A percentile compares a stretch with the other conserved stretches of the same genome.
phyloP scores from a whole-genome alignment of 2,888 invertebrate genomes.

The Chaitophorus viminalis region DNA sequence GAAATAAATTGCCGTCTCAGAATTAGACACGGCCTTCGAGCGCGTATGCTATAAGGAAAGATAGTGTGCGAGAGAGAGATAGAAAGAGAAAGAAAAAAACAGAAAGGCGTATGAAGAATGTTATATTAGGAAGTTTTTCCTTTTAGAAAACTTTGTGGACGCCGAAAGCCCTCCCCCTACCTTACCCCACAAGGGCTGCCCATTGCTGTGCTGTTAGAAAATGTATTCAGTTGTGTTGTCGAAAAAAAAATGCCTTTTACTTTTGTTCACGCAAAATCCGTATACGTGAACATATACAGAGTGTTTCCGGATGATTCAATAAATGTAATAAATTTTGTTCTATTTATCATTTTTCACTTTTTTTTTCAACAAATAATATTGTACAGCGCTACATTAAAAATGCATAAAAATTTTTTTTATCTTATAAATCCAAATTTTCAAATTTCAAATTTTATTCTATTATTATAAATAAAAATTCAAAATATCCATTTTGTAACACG shows the following conservation, averaged over 20 bases:
- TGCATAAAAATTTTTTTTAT: too few species aligned
- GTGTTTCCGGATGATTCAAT: too few species aligned
- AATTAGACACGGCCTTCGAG: not conserved
- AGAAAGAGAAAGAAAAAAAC: not conserved
- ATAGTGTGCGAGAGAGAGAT: too few species aligned
- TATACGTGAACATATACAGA: not conserved
- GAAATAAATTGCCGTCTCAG: constrained; percentile 47
- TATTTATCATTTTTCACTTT: too few species aligned
- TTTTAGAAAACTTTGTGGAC: constrained; percentile 53
- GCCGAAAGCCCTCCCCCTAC: constrained; percentile 24
- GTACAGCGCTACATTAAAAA: too few species aligned
- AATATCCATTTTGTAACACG: too few species aligned
- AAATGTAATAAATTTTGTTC: too few species aligned
- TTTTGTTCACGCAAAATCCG: not conserved
- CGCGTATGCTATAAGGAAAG: not conserved
- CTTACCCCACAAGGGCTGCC: not conserved
- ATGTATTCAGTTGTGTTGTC: constrained; percentile 31
- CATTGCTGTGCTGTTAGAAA: not conserved
- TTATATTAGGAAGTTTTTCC: constrained; percentile 50
- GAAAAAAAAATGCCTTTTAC: constrained; percentile 30
- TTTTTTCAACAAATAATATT: too few species aligned
- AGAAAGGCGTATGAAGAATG: constrained; percentile 33
- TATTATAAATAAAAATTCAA: too few species aligned
- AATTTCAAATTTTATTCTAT: too few species aligned
- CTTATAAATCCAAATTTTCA: too few species aligned